Conservation (phyloP, 2,113 vertebrate species). For the Sterrhoptilus dennistouni region DNA sequence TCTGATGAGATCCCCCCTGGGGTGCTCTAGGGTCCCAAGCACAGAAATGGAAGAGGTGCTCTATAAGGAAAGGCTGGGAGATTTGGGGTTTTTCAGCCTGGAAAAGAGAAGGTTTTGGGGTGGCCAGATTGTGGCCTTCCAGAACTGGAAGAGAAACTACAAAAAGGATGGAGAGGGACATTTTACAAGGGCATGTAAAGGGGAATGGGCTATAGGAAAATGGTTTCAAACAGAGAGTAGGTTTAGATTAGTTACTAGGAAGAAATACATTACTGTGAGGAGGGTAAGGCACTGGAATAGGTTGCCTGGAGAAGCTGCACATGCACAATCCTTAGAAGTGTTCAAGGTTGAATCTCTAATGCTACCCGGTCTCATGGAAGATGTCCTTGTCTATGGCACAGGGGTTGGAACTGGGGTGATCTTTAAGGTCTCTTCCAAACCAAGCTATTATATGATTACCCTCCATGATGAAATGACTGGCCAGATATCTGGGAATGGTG, state of each 20-base stretch:
- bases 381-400: neutral
- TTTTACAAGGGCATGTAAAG: neutral
- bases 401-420: neutral
- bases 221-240: neutral
- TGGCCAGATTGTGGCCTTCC: neutral
- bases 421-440: neutral
- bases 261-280: neutral
- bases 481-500: too few relatives aligned
- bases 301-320: neutral
- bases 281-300: neutral
- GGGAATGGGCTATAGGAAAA: neutral
- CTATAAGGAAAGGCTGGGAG: neutral
- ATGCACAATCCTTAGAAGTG: neutral
- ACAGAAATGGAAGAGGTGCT: neutral
- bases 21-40: neutral
- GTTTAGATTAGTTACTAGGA: neutral
- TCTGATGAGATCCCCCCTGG: neutral
- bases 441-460: accelerated
- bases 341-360: neutral
- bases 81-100: neutral
- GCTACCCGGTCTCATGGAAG: neutral
- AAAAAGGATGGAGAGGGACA: neutral
- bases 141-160: neutral
- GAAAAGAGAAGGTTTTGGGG: neutral
- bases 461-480: neutral